phyloP scores from a whole-genome alignment of 2,888 invertebrate species.

The Drosophila birchii region DNA sequence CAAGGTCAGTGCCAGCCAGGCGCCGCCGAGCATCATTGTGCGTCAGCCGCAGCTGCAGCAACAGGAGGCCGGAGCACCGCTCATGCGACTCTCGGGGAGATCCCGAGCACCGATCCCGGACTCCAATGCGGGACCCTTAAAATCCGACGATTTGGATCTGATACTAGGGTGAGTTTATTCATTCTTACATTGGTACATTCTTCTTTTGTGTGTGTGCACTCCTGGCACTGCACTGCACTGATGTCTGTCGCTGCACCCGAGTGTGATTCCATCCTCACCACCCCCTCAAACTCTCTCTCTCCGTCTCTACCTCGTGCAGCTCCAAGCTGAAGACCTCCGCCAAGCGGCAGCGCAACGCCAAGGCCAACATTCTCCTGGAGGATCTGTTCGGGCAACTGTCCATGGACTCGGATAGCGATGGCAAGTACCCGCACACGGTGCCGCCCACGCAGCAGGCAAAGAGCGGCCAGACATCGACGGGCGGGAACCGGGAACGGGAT shows the following conservation, averaged over 20 bases:
- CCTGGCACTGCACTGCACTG: slow-evolving; percentile 27
- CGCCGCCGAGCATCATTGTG: slow-evolving; percentile 68
- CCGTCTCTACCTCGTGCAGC: slow-evolving; percentile 61
- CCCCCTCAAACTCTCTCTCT: slow-evolving; percentile 21
- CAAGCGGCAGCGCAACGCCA: slow-evolving; percentile 80
- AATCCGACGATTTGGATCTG: slow-evolving; percentile 85
- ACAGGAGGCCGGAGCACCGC: slow-evolving; percentile 55
- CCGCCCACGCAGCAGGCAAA: slow-evolving; percentile 75
- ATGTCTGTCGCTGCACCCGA: slow-evolving; percentile 14
- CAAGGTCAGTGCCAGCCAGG: slow-evolving; percentile 72
- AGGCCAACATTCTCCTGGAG: slow-evolving; percentile 83
- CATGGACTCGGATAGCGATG: slow-evolving; percentile 83
- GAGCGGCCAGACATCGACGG: slow-evolving; percentile 66
- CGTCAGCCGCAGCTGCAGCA: slow-evolving; percentile 63
- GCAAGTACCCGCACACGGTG: slow-evolving; percentile 83
- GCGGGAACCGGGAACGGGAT: slow-evolving; percentile 53
- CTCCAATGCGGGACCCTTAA: slow-evolving; percentile 32
- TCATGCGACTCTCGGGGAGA: slow-evolving; percentile 64
- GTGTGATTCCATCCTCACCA: slow-evolving; percentile 15
- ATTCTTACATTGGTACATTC: too few species aligned
- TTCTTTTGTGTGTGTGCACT: slow-evolving; percentile 17
- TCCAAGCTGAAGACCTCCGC: slow-evolving; percentile 84
- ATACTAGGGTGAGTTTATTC: slow-evolving; percentile 89
- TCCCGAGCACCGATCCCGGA: slow-evolving; percentile 50
- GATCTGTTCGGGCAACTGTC: slow-evolving; percentile 84